Percentiles rank a stretch among this genome's conserved stretches.
phyloP scores from a whole-genome alignment of 2,888 invertebrate genomes.

The Nyleta sp. region DNA sequence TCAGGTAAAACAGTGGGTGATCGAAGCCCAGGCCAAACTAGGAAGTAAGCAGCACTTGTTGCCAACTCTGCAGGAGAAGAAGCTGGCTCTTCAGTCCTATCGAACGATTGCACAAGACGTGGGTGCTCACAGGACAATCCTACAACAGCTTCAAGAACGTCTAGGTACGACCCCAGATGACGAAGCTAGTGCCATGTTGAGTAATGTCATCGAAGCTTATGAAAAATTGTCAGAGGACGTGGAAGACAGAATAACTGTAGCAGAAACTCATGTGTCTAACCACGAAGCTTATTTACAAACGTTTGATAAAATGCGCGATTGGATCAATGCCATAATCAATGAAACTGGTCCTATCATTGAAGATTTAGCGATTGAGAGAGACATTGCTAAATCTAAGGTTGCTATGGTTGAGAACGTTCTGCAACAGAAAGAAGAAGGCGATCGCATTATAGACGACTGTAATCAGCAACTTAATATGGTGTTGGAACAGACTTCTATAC shows the following conservation, averaged over 20 bases:
- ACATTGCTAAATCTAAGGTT: conserved; percentile 90
- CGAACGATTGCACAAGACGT: conserved; percentile 93
- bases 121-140: conserved; percentile 91
- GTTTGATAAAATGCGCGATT: conserved; percentile 92
- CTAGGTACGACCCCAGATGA: conserved; percentile 90
- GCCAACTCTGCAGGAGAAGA: conserved; percentile 94
- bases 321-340: conserved; percentile 90
- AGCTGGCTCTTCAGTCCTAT: conserved; percentile 91
- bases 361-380: conserved; percentile 90
- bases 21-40: conserved; percentile 90
- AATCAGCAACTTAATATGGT: conserved; percentile 89
- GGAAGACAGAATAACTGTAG: conserved; percentile 86
- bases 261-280: conserved; percentile 89
- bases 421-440: conserved; percentile 89
- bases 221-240: conserved; percentile 87
- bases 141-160: conserved; percentile 93
- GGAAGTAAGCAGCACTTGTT: conserved; percentile 88
- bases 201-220: conserved; percentile 89
- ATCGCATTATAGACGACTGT: conserved; percentile 87
- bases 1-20: conserved; percentile 91
- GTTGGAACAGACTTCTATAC: conserved; percentile 89
- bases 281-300: conserved; percentile 93
- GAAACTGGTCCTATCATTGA: conserved; percentile 90
- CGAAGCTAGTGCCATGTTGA: conserved; percentile 89
- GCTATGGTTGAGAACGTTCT: conserved; percentile 89